Evolutionary conservation across 2,113 vertebrate species (phyloP), one percentile per base, ranked within the genome.

Genomic region (Albula glossodonta): DNA sequence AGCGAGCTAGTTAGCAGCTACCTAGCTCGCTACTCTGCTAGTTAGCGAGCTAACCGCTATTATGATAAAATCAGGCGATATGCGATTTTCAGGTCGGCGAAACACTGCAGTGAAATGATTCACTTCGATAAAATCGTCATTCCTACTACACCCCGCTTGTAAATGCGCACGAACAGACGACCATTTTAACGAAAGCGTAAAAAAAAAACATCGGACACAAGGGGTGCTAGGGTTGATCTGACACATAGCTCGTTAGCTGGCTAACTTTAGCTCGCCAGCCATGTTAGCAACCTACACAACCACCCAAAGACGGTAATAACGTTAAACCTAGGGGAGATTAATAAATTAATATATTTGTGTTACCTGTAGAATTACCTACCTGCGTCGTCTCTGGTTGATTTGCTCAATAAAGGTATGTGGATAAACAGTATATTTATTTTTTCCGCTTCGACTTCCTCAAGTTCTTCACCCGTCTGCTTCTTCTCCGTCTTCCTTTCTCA

Each of bases 1-100:
- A 63, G 60, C 60, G 60, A 7, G 60, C 60, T 63, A 63, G 15
- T 15, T 63, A 63, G 60, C 60, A 19, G 60, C 60, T 63, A 63
- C 17, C 90, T 93, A 93, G 93, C 93, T 85, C 66, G 83, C 91
- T 94, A 93, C 93, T 89, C 60, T 84, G 90, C 85, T 88, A 88
- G 90, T 92, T 89, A 90, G 92, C 89, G 85, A 84, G 90, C 88
- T 90, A 88, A 63, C 22, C 60, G 7, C 60, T 22, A 63, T 41
- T 41, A 41, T 41, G 31, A 41, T 41, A 41, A 41, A 41, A 41
- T 41, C 31, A 41, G 31, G 31, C 31, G 31, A 41, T 41, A 41
- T 41, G 31, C 31, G 31, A 41, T 41, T 41, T 41, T 41, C 31
- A 41, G 31, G 31, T 41, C 31, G 31, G 31, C 31, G 31, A 41